These are phyloP conservation scores for Oligia latruncula DNA, from an alignment of 2,888 invertebrate genomes.

Conservation along the genomic window DNA sequence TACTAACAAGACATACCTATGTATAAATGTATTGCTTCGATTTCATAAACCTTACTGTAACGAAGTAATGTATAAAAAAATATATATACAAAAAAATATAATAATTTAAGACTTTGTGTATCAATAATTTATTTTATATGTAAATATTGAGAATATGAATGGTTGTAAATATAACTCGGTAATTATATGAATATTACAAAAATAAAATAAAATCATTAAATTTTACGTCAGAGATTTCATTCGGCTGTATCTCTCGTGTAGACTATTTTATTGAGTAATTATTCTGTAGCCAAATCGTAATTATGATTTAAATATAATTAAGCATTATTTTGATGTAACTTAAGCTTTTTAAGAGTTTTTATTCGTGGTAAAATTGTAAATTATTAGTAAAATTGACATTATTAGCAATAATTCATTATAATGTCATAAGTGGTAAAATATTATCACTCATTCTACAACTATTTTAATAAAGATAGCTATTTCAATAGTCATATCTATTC, in stretches of 20 bases:
- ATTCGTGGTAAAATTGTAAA: background rate
- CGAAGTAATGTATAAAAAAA: constrained; percentile 7
- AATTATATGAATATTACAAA: constrained; percentile 5
- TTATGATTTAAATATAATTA: background rate
- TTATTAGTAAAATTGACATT: background rate
- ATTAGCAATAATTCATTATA: constrained; percentile 5
- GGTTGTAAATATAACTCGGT: constrained; percentile 51
- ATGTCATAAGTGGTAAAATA: background rate
- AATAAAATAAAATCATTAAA: background rate
- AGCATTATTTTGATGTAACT: background rate
- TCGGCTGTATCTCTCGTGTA: background rate
- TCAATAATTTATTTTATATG: constrained; percentile 28
- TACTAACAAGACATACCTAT: background rate
- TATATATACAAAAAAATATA: constrained; percentile 7
- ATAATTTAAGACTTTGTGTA: constrained; percentile 31
- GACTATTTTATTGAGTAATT: background rate
- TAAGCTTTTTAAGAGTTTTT: background rate
- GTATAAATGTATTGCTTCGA: constrained; percentile 25
- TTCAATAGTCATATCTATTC: background rate
- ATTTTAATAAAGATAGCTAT: background rate
- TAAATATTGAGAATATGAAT: constrained; percentile 68
- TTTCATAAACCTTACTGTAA: constrained; percentile 13
- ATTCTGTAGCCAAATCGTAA: background rate
- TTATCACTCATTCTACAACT: background rate
- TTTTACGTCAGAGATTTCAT: background rate